These are phyloP conservation scores for Aramus guarauna DNA, from an alignment of 2,113 vertebrate species.

Conservation along the genomic window DNA sequence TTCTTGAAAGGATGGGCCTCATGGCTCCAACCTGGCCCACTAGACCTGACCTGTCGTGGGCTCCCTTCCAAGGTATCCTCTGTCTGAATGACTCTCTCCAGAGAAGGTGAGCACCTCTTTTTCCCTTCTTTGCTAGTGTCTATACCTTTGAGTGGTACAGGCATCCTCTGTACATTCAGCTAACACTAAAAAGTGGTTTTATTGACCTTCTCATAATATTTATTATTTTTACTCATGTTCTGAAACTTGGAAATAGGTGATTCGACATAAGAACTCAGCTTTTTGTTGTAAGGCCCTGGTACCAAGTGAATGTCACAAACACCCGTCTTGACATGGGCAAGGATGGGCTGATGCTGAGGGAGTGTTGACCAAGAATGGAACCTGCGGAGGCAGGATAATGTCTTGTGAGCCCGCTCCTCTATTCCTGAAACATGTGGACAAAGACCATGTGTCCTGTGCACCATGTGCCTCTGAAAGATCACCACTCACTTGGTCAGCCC, in stretches of 20 bases:
- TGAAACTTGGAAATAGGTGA: not conserved
- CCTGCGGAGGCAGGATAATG: no score
- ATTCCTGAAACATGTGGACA: no score
- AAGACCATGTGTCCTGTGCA: no score
- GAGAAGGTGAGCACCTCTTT: not conserved
- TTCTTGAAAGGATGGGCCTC: not conserved
- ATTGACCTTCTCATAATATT: not conserved
- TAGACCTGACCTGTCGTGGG: not conserved
- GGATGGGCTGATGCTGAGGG: no score
- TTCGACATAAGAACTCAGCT: not conserved
- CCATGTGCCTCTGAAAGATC: no score
- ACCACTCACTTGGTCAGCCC: no score
- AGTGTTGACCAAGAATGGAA: no score
- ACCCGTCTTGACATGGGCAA: no score
- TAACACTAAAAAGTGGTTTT: not conserved
- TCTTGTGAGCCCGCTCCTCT: no score
- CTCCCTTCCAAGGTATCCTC: not conserved
- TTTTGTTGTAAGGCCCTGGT: not conserved
- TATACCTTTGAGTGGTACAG: not conserved
- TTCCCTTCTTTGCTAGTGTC: not conserved
- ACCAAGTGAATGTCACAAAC: no score
- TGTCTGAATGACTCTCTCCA: not conserved
- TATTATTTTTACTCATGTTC: not conserved
- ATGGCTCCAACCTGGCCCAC: not conserved
- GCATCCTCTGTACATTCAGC: not conserved